phyloP scores from a whole-genome alignment of 2,113 vertebrate genomes.

The Sinocyclocheilus anophthalmus region DNA sequence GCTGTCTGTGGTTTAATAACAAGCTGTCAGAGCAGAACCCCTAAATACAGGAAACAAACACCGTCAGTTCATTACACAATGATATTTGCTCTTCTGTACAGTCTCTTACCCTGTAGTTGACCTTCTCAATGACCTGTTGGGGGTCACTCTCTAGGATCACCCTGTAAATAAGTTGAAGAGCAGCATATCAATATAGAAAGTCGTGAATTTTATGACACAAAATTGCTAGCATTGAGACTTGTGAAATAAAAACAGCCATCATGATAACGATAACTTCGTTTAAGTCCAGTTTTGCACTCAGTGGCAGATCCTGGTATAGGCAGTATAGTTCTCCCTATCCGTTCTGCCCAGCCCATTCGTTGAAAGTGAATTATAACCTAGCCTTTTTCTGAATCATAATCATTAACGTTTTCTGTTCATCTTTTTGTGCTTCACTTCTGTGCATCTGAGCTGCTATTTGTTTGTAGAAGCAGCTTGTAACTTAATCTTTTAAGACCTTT shows the following conservation, averaged over 20 bases:
- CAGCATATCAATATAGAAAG: constrained; percentile 10
- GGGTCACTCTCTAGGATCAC: constrained; percentile 93
- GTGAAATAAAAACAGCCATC: neutral
- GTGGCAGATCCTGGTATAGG: no score
- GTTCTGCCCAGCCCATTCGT: no score
- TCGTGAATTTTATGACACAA: neutral
- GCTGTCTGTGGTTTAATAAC: neutral
- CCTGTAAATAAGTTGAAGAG: constrained; percentile 66
- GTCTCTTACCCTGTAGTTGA: constrained; percentile 87
- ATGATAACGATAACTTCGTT: neutral
- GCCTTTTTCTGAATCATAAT: no score
- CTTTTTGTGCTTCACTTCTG: no score
- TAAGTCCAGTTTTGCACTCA: no score
- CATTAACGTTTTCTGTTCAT: no score
- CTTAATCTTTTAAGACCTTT: no score
- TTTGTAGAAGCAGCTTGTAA: no score
- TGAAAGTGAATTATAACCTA: no score
- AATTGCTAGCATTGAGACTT: neutral
- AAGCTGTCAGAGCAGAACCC: neutral
- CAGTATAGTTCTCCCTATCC: no score
- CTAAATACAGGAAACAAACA: neutral
- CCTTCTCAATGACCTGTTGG: constrained; percentile 88
- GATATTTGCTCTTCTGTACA: neutral
- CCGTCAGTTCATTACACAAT: neutral
- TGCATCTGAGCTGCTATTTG: no score